A percentile compares a stretch with the other conserved stretches of the same genome.
phyloP scores from a whole-genome alignment of 1,140 invertebrate genomes.

The Sycophila sp. region DNA sequence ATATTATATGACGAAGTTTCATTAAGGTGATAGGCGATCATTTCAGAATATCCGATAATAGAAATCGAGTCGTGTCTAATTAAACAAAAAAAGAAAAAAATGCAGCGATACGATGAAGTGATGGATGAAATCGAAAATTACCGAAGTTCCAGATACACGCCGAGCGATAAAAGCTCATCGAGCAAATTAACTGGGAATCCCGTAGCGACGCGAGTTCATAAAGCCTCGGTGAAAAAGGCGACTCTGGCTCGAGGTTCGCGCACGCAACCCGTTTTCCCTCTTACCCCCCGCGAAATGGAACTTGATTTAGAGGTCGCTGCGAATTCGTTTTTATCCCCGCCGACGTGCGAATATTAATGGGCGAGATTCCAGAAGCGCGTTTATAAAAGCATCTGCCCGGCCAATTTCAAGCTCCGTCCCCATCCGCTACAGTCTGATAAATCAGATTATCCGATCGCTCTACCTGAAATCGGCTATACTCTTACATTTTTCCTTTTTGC shows the following conservation, averaged over 20 bases:
- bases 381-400: background rate
- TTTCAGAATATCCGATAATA: too few relatives aligned
- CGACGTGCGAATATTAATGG: background rate
- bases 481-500: background rate
- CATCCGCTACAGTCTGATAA: background rate
- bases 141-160: too few relatives aligned
- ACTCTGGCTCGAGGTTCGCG: too few relatives aligned
- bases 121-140: too few relatives aligned
- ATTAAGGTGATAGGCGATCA: too few relatives aligned
- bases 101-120: too few relatives aligned
- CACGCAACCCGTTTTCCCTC: background rate
- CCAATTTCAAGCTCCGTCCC: background rate
- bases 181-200: background rate
- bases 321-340: background rate
- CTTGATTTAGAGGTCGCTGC: background rate
- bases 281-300: background rate
- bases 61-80: too few relatives aligned
- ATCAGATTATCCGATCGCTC: background rate
- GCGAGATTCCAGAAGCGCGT: background rate
- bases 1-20: too few relatives aligned
- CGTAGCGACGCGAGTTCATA: background rate
- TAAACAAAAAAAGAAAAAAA: too few relatives aligned
- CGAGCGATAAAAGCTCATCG: too few relatives aligned
- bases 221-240: too few relatives aligned
- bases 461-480: too few relatives aligned